phyloP scores from a whole-genome alignment of 2,797 vertebrate species.

The Cyclopterus lumpus region DNA sequence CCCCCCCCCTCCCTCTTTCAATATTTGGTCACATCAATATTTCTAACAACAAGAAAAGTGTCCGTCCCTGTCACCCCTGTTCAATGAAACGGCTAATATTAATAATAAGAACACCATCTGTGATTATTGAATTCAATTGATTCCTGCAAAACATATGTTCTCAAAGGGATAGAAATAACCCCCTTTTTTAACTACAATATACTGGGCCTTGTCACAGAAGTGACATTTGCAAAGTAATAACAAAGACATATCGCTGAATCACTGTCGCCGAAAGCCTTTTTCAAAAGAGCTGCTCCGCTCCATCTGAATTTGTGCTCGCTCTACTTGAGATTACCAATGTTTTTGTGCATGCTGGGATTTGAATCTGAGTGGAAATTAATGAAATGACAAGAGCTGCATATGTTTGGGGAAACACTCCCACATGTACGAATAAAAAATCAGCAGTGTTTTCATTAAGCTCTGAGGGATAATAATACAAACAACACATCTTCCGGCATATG shows the following conservation, averaged over 20 bases:
- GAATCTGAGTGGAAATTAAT: conserved; percentile 28
- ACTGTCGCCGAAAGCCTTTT: background rate
- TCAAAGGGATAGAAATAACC: background rate
- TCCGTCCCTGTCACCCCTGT: background rate
- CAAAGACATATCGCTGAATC: background rate
- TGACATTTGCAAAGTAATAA: conserved; percentile 28
- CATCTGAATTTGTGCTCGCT: background rate
- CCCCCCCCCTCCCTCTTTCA: too few species aligned
- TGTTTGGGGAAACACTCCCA: conserved; percentile 41
- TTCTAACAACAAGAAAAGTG: too few species aligned
- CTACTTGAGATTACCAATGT: background rate
- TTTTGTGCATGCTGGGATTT: background rate
- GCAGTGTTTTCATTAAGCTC: conserved; percentile 18
- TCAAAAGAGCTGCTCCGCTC: background rate
- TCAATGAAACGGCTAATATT: background rate
- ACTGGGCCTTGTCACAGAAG: background rate
- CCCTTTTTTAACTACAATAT: background rate
- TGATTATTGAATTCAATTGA: conserved; percentile 9
- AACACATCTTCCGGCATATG: conserved; percentile 44
- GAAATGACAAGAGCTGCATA: conserved; percentile 5
- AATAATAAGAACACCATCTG: background rate
- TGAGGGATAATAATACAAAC: conserved; percentile 13
- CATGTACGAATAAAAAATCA: conserved; percentile 36
- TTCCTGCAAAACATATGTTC: conserved; percentile 9
- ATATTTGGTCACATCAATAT: background rate